Base-by-base conservation (phyloP, 1,140 invertebrate species). In the Drosophila gunungcola region DNA sequence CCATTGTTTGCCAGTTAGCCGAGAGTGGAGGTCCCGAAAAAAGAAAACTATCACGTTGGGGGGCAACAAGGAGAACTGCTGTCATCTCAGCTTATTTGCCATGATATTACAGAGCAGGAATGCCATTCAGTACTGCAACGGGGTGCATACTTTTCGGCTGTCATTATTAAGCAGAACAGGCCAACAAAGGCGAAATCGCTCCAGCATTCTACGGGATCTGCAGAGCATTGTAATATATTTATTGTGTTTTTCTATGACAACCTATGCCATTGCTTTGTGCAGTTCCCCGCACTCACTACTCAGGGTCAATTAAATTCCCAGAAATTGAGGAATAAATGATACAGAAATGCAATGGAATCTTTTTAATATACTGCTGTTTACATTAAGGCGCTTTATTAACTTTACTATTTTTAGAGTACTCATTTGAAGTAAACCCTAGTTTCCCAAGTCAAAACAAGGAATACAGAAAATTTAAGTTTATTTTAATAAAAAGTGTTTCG, bases 81-180 rank as follows among this genome's bases (percentile, higher is more conserved):
- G 56, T 61, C 42, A 27, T 25, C 52, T 13, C 48, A 53, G 60
- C 46, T 48, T 48, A 72, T 54, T 68, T 53, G 25, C 41, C 27
- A 58, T 34, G 55, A 61, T 74, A 62, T 78, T 73, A 54, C 46
- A 16, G 16, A 11, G 27, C 27, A 29, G 39, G 9, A 56, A 48
- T 45, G 34, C 60, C 51, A 45, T 52, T 51, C 32, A 39, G n/a
- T 25, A 7, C 13, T 41, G 49, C 13, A 39, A 16, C 25, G 21
- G 32, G 43, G 29, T 57, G 77, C 70, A 80, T 63, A 76, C 73
- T 78, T 70, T 80, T 69, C 9, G 63, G 77, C 78, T 62, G 78
- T 45, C 39, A 16, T 27, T 45, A 36, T 36, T 36, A 45, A n/a
- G 32, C 54, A 25, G 12, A 29, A 7, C 29, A 3, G 32, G 29